Base-by-base conservation (phyloP, 30 jellyfish, hydroid and myxozoan genomes). In the Euphysa ruthae region DNA sequence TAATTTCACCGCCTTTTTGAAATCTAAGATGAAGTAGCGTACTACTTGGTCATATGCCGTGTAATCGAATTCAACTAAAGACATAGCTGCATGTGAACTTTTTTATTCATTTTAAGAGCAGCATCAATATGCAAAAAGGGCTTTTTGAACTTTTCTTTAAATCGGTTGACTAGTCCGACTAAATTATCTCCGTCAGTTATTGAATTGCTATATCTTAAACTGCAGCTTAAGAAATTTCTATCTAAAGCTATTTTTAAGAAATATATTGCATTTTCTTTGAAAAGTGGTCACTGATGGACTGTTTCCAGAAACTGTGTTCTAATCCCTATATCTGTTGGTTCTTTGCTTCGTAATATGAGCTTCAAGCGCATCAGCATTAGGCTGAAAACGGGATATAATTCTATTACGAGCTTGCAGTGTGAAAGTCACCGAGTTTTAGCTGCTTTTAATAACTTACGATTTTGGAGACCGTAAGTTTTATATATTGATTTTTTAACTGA, bases 301-400 rank as follows among this genome's bases (percentile, higher is more conserved):
- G 64, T 20, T 51, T 51, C 64, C 64, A 51, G 24, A 6, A 51
- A 51, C 24, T 51, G 64, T 51, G n/a, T 20, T 19, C 64, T 8
- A 19, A 51, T 51, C n/a, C 64, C 64, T 5, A 7, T 19, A 51
- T 51, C 64, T 51, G 24, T 32, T 19, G 64, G 27, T 8, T 51
- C 64, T 32, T 51, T 51, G 21, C 21, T 51, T 51, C 64, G 12
- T 6, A 32, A 8, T 20, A 51, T 51, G 64, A 51, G 64, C 12
- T 6, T 51, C 64, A 20, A 51, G 21, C 6, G 64, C 64, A 51
- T 51, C 64, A 32, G 21, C 24, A 32, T 8, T 51, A 19, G 64
- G 27, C 24, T 51, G 33, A 7, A 51, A 8, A 20, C 21, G 64
- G 24, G 21, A 7, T 8, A 8, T 32, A 51, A 6, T 51, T 32